Conservation (phyloP, 1,140 invertebrate genomes). For the Thaumetopoea pityocampa region DNA sequence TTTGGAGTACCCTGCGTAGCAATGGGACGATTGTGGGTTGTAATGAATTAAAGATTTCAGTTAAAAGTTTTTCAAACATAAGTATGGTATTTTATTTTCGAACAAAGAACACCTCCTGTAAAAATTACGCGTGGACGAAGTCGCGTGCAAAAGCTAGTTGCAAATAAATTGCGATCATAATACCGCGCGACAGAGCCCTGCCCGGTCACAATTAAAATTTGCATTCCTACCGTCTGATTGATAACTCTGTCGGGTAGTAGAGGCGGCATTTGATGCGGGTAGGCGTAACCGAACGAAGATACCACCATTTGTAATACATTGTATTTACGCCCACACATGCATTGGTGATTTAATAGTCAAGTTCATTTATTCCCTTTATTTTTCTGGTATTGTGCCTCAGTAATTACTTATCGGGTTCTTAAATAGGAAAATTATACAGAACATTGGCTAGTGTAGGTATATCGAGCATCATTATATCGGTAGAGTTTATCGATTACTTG, state of each 20-base stretch:
- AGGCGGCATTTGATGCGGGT: slow-evolving; percentile 44
- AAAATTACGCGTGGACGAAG: no score
- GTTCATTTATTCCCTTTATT: no score
- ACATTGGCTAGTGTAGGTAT: not conserved
- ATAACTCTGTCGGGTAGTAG: slow-evolving; percentile 60
- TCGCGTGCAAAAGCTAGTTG: no score
- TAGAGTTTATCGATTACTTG: not conserved
- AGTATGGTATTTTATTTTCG: no score
- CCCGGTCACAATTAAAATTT: slow-evolving; percentile 66
- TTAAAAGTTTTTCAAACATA: no score
- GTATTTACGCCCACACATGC: slow-evolving; percentile 1
- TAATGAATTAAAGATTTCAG: no score
- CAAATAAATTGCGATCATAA: slow-evolving; percentile 60
- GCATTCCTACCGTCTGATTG: slow-evolving; percentile 63
- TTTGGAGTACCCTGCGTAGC: no score
- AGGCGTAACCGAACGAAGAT: slow-evolving; percentile 22
- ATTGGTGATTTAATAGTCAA: slow-evolving; percentile 1
- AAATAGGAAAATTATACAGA: no score
- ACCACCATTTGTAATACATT: slow-evolving; percentile 8
- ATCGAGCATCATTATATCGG: not conserved
- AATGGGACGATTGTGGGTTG: no score
- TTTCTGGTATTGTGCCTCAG: no score
- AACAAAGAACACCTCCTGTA: no score
- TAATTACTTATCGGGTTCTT: no score
- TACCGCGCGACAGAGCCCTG: slow-evolving; percentile 48